phyloP scores from a whole-genome alignment of 2,797 vertebrate genomes.

The Microcaecilia unicolor region DNA sequence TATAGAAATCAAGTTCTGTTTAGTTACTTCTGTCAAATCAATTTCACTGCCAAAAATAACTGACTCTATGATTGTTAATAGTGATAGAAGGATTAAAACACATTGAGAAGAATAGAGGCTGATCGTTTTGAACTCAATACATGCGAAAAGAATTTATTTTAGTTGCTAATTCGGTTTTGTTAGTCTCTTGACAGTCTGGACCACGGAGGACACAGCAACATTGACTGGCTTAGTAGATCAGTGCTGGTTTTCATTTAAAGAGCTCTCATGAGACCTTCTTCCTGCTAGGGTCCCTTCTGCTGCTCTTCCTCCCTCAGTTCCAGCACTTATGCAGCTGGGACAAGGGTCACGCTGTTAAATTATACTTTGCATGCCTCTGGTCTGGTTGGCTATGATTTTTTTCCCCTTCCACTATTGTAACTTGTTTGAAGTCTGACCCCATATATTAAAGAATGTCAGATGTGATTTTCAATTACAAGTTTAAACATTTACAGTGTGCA shows the following conservation, averaged over 20 bases:
- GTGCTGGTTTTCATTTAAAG: too few species aligned
- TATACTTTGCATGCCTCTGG: not conserved
- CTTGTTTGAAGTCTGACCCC: conserved; percentile 15
- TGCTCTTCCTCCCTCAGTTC: too few species aligned
- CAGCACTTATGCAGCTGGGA: too few species aligned
- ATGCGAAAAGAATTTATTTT: too few species aligned
- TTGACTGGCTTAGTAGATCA: too few species aligned
- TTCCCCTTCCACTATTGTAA: conserved; percentile 18
- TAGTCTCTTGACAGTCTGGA: too few species aligned
- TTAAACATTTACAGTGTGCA: conserved; percentile 8
- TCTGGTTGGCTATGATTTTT: conserved; percentile 7
- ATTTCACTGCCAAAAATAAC: conserved; percentile 9
- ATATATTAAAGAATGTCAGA: conserved; percentile 16
- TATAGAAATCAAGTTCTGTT: conserved; percentile 6
- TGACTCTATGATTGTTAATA: not conserved
- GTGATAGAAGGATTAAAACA: not conserved
- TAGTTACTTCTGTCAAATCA: conserved; percentile 13
- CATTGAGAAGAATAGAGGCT: not conserved
- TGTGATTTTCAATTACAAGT: conserved; percentile 25
- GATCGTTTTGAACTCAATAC: conserved; percentile 9
- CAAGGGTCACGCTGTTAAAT: not conserved
- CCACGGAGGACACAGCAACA: too few species aligned
- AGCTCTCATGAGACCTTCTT: too few species aligned
- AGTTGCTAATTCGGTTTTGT: too few species aligned
- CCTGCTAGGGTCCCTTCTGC: too few species aligned